Conservation (phyloP, 2,113 vertebrate genomes). For the Nesoenas mayeri region DNA sequence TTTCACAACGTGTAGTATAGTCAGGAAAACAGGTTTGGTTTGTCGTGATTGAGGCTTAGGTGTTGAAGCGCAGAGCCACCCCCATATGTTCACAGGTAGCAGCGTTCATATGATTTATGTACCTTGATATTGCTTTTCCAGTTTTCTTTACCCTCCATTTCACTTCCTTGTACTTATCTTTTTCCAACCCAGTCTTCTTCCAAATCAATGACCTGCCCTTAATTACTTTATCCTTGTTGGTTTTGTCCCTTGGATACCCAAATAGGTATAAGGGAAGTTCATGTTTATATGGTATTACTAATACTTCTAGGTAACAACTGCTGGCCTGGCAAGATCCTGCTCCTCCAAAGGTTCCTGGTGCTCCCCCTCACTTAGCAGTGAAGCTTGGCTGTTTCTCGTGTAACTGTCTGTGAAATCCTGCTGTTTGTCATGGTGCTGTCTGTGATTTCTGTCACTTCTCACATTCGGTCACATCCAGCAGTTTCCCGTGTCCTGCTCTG, state of each 20-base stretch:
- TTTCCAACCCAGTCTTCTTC: background rate
- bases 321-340: background rate
- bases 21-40: background rate
- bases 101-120: background rate
- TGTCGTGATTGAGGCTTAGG: background rate
- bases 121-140: background rate
- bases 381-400: background rate
- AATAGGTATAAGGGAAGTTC: background rate
- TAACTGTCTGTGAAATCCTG: background rate
- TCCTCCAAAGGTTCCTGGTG: background rate
- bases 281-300: background rate
- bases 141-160: background rate
- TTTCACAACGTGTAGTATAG: background rate
- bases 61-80: background rate
- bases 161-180: background rate
- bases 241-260: background rate
- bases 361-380: background rate
- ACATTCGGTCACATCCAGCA: background rate
- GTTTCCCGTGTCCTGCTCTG: background rate
- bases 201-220: background rate
- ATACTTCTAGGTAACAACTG: background rate
- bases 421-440: accelerated
- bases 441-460: background rate
- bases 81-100: background rate
- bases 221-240: background rate